phyloP scores from a whole-genome alignment of 2,113 vertebrate genomes.

The Heteronetta atricapilla region DNA sequence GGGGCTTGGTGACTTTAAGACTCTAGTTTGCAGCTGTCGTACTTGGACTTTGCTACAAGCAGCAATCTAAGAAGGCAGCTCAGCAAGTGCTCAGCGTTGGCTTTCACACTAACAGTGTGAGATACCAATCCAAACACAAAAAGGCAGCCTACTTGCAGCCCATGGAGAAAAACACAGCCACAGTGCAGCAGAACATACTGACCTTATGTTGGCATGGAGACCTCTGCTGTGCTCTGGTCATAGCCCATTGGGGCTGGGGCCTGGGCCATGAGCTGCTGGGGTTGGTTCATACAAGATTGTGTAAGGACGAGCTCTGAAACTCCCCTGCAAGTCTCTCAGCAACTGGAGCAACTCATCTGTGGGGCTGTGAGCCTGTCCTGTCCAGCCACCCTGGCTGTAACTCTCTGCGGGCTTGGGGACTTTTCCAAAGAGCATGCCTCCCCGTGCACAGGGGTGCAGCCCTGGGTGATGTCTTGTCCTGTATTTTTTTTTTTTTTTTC shows the following conservation, averaged over 20 bases:
- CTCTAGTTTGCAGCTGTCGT: neutral
- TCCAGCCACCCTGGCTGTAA: neutral
- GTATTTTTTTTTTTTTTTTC: neutral
- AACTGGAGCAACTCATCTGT: neutral
- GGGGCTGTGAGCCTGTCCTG: neutral
- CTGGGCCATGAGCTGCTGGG: neutral
- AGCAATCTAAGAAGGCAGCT: neutral
- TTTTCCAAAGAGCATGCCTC: neutral
- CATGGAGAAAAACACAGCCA: neutral
- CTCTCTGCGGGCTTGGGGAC: neutral
- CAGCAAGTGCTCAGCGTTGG: neutral
- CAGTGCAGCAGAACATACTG: neutral
- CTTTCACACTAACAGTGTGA: neutral
- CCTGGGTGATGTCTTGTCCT: neutral
- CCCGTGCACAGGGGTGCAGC: neutral
- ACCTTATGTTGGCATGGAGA: neutral
- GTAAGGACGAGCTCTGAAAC: neutral
- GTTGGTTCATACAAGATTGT: neutral
- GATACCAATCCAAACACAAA: neutral
- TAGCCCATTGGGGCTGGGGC: fast-evolving
- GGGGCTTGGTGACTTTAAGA: neutral
- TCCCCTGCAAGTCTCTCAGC: neutral
- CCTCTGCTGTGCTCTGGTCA: neutral
- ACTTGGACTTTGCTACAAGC: neutral
- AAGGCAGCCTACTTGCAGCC: neutral